These are phyloP conservation scores for Galerucella nymphaeae DNA, from an alignment of 2,888 invertebrate genomes.

Conservation along the genomic window DNA sequence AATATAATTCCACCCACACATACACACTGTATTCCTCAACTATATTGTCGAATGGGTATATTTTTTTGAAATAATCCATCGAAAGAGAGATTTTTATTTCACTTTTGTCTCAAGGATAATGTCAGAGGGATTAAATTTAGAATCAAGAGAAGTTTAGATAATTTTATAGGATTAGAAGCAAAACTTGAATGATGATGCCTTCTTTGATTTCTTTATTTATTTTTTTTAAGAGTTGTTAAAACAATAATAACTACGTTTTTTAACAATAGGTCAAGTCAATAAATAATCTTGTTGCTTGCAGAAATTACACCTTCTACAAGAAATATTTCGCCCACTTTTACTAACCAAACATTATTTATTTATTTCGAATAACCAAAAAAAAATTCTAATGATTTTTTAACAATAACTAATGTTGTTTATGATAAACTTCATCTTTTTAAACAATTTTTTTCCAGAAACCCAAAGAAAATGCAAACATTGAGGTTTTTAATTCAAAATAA, in stretches of 20 bases:
- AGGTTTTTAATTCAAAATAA: background rate
- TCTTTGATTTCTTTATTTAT: background rate
- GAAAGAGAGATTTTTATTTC: slow-evolving; percentile 33
- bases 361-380: background rate
- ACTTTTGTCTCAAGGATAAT: slow-evolving; percentile 1
- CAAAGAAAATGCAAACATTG: no score
- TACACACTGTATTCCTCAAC: slow-evolving; percentile 20
- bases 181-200: no score
- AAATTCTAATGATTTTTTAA: background rate
- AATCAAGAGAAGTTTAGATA: no score
- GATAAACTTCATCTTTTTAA: no score
- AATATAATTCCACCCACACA: slow-evolving; percentile 54
- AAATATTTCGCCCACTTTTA: background rate
- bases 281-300: background rate
- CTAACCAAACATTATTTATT: background rate
- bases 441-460: no score
- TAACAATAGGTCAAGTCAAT: background rate
- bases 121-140: background rate
- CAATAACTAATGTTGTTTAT: no score
- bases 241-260: background rate
- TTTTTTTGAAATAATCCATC: slow-evolving; percentile 32
- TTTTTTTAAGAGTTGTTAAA: background rate
- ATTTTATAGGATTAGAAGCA: no score
- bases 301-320: background rate
- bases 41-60: slow-evolving; percentile 33